A percentile compares a stretch with the other conserved stretches of the same genome.
phyloP scores from a whole-genome alignment of 2,113 vertebrate species.

The Poeciliopsis retropinna region DNA sequence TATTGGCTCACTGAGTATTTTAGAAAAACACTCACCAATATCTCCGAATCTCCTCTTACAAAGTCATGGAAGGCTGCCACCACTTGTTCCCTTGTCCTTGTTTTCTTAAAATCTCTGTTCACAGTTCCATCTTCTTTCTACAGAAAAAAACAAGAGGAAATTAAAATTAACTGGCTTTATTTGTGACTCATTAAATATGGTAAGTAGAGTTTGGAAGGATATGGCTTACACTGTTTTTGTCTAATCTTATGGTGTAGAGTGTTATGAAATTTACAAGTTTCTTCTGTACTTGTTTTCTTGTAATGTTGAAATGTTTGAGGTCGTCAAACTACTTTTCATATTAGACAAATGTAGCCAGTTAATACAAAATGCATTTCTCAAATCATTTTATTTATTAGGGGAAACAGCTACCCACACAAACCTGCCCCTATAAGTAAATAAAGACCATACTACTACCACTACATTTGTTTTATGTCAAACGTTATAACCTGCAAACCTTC shows the following conservation, averaged over 20 bases:
- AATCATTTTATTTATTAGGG: background rate
- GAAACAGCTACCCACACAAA: too few relatives aligned
- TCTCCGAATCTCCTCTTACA: slow-evolving; percentile 88
- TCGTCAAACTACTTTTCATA: too few relatives aligned
- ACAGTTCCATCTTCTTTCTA: slow-evolving; percentile 97
- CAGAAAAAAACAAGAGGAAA: slow-evolving; percentile 16
- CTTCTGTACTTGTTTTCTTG: too few relatives aligned
- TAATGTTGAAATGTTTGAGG: too few relatives aligned
- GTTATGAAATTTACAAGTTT: too few relatives aligned
- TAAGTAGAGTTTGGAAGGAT: too few relatives aligned
- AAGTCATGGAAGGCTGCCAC: slow-evolving; percentile 90
- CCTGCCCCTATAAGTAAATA: too few relatives aligned
- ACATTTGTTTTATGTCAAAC: too few relatives aligned
- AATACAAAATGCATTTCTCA: background rate
- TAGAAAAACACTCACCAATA: slow-evolving; percentile 86
- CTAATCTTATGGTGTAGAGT: too few relatives aligned
- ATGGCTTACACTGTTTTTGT: too few relatives aligned
- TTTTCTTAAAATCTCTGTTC: slow-evolving; percentile 98
- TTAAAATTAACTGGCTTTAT: background rate
- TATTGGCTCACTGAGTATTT: background rate
- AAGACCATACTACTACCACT: too few relatives aligned
- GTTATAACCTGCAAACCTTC: too few relatives aligned
- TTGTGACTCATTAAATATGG: background rate
- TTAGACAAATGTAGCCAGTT: background rate
- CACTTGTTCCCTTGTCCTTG: slow-evolving; percentile 92